Evolutionary conservation across 2,888 invertebrate genomes (phyloP).

Genomic region (Eristalis tenax): DNA sequence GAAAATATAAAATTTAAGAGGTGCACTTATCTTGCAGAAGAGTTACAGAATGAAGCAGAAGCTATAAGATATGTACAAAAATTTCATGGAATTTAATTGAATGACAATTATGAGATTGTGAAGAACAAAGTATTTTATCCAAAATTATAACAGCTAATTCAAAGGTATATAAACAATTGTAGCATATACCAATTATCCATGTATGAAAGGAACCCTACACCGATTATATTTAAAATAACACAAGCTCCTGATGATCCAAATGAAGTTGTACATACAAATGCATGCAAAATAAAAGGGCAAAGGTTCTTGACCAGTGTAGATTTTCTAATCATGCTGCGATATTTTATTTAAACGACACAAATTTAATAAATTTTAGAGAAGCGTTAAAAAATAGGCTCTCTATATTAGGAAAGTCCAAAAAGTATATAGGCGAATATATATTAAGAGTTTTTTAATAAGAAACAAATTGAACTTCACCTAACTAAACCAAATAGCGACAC

Average conservation of each 20-base stretch:
- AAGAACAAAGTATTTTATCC: conserved; percentile 70
- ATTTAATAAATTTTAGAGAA: neutral
- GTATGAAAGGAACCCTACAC: neutral
- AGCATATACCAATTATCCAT: neutral
- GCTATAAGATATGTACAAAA: conserved; percentile 68
- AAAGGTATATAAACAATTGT: too few species aligned
- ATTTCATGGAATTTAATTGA: conserved; percentile 68
- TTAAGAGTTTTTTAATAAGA: too few species aligned
- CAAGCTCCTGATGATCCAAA: neutral
- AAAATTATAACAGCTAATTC: conserved; percentile 41
- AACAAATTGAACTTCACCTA: neutral
- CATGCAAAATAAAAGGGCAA: conserved; percentile 1
- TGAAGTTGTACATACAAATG: neutral
- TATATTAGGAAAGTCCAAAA: neutral
- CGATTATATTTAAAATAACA: neutral
- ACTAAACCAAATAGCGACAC: conserved; percentile 15
- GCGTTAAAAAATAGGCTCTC: neutral
- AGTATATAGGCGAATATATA: too few species aligned
- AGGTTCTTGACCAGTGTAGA: conserved; percentile 21
- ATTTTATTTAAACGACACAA: conserved; percentile 14
- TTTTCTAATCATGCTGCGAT: conserved; percentile 1
- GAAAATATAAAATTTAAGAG: conserved; percentile 67
- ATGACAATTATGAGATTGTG: conserved; percentile 67
- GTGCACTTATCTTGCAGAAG: conserved; percentile 67
- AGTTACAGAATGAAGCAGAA: conserved; percentile 65